These are phyloP conservation scores for Dinocampus coccinellae DNA, from an alignment of 2,888 invertebrate genomes.

Conservation along the genomic window DNA sequence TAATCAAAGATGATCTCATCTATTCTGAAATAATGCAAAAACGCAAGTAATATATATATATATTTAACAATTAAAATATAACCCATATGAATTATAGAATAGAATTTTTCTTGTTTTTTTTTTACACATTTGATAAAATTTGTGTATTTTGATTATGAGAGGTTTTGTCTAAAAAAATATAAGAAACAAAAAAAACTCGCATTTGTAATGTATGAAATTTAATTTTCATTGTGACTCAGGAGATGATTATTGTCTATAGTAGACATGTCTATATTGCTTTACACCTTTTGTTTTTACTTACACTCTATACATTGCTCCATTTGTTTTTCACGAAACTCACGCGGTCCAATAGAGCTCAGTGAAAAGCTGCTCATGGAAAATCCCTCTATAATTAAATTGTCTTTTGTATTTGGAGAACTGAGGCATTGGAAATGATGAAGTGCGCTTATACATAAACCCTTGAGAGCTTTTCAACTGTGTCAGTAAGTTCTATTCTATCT, in stretches of 20 bases:
- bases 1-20: too few relatives aligned
- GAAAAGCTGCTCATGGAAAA: slow-evolving; percentile 50
- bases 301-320: background rate
- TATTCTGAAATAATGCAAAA: too few relatives aligned
- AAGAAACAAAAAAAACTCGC: too few relatives aligned
- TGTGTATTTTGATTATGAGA: too few relatives aligned
- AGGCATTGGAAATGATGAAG: background rate
- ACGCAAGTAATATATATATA: too few relatives aligned
- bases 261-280: slow-evolving; percentile 14
- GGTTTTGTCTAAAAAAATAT: too few relatives aligned
- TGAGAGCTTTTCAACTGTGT: slow-evolving; percentile 3
- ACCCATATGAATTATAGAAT: too few relatives aligned
- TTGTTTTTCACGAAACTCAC: slow-evolving; percentile 14
- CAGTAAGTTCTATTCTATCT: background rate
- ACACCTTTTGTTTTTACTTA: slow-evolving; percentile 13
- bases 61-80: too few relatives aligned
- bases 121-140: too few relatives aligned
- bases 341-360: slow-evolving; percentile 20
- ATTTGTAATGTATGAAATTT: too few relatives aligned
- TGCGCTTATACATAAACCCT: background rate
- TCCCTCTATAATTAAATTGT: slow-evolving; percentile 63
- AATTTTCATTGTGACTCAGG: background rate
- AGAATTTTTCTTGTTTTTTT: too few relatives aligned
- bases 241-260: background rate
- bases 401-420: slow-evolving; percentile 53